phyloP scores from a whole-genome alignment of 2,888 invertebrate species.

The Lepidocyrtoides sp. region DNA sequence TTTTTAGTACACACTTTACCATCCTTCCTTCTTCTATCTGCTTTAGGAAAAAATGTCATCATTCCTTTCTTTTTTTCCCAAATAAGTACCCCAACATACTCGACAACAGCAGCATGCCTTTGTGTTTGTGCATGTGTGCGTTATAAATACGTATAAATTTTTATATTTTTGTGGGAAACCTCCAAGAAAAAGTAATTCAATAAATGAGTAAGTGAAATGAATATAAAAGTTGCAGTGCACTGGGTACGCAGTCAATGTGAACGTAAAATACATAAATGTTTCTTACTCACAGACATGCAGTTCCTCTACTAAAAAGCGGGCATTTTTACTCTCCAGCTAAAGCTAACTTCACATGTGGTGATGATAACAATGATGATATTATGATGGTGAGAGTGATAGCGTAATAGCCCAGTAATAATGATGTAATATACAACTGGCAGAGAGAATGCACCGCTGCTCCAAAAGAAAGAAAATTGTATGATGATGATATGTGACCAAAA shows the following conservation, averaged over 20 bases:
- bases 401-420: conserved; percentile 52
- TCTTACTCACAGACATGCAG: too few species aligned
- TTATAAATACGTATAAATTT: conserved; percentile 58
- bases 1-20: not conserved
- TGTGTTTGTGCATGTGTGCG: conserved; percentile 78
- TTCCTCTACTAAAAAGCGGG: too few species aligned
- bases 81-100: conserved; percentile 46
- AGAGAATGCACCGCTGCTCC: not conserved
- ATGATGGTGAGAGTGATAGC: conserved; percentile 56
- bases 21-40: not conserved
- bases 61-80: conserved; percentile 21
- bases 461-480: not conserved
- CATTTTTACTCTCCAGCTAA: too few species aligned
- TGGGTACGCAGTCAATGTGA: not conserved
- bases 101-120: conserved; percentile 15
- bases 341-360: not conserved
- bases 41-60: conserved; percentile 45
- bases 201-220: conserved; percentile 53
- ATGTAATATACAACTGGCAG: conserved; percentile 10
- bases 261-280: not conserved
- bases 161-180: conserved; percentile 65
- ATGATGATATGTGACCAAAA: conserved; percentile 32
- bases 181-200: conserved; percentile 58
- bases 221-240: conserved; percentile 7
- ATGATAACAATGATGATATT: conserved; percentile 35